A percentile compares a stretch with the other conserved stretches of the same genome.
Evolutionary conservation across 53 echinoderm and acorn worm species (phyloP).

Genomic region (Zoroaster sp.): DNA sequence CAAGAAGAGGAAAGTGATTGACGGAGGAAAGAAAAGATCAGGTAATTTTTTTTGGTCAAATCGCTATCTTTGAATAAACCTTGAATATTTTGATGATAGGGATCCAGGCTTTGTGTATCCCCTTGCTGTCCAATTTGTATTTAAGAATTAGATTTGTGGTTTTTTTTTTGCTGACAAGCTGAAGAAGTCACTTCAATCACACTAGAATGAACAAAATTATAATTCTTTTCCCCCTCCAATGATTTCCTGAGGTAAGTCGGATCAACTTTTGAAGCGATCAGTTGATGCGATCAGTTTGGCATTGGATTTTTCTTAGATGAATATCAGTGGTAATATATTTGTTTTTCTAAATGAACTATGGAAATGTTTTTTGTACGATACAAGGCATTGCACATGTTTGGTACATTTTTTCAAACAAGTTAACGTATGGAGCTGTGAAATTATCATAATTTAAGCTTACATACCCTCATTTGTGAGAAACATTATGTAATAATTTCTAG

Average conservation of each 20-base stretch:
- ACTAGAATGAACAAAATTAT: neutral
- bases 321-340: too few species aligned
- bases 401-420: too few species aligned
- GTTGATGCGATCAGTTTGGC: too few species aligned
- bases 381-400: too few species aligned
- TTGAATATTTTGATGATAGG: neutral
- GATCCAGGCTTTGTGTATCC: neutral
- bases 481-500: too few species aligned
- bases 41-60: slow-evolving; percentile 50
- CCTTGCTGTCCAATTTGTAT: neutral
- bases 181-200: neutral
- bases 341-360: too few species aligned
- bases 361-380: too few species aligned
- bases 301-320: too few species aligned
- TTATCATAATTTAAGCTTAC: too few species aligned
- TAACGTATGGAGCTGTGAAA: too few species aligned
- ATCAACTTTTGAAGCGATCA: too few species aligned
- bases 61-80: neutral
- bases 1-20: slow-evolving; percentile 86
- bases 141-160: neutral
- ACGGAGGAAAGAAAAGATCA: slow-evolving; percentile 76
- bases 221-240: neutral
- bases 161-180: neutral
- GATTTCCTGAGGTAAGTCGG: neutral
- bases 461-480: too few species aligned